phyloP scores from a whole-genome alignment of 2,113 vertebrate genomes.

The Saimiri boliviensis region DNA sequence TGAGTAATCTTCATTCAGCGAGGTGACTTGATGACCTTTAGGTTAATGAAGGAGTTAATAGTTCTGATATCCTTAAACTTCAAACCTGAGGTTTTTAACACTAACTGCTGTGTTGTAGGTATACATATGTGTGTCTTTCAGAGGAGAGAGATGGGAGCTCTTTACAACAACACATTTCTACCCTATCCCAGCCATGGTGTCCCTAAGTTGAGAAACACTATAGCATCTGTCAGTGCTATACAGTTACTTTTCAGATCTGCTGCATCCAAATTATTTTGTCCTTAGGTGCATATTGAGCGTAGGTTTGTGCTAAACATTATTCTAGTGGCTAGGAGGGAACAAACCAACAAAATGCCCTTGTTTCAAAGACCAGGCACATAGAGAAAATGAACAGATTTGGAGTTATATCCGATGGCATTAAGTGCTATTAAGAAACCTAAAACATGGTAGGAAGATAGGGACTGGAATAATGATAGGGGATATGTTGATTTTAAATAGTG shows the following conservation, averaged over 20 bases:
- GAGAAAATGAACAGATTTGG: not conserved
- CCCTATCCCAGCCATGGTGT: not conserved
- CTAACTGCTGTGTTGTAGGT: not conserved
- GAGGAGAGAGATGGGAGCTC: not conserved
- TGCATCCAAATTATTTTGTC: not conserved
- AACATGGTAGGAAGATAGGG: not conserved
- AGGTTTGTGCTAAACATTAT: not conserved
- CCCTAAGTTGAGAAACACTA: not conserved
- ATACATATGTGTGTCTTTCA: not conserved
- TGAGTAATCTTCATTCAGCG: not conserved
- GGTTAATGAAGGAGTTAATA: not conserved
- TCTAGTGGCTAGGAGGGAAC: not conserved
- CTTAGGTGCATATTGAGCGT: not conserved
- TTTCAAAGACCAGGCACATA: not conserved
- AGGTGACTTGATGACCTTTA: not conserved
- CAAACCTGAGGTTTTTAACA: not conserved
- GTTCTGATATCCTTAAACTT: not conserved
- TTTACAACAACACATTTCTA: not conserved
- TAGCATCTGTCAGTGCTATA: fast-evolving
- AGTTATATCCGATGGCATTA: not conserved
- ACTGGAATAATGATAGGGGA: not conserved
- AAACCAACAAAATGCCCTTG: not conserved
- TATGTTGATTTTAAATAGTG: not conserved
- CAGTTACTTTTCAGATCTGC: not conserved
- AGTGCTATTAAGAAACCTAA: not conserved